Evolutionary conservation across 1,140 invertebrate genomes (phyloP), one percentile per base, ranked within the genome.

Genomic region (Papilio helenus): DNA sequence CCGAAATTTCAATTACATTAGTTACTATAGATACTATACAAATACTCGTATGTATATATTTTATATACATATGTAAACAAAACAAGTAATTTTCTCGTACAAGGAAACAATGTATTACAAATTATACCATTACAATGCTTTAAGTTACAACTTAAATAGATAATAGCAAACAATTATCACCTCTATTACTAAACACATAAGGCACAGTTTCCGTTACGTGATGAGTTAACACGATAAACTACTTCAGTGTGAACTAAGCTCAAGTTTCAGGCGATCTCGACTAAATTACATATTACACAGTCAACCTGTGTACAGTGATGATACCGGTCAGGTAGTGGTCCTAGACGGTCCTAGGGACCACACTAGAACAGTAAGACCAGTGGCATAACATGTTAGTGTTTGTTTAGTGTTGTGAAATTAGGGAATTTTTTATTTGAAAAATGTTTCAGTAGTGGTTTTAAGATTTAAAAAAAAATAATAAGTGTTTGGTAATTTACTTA

Each of bases 181-280:
- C 20, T 68, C 26, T 68, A 68, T 68, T 34, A 0, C 4, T 16
- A 29, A 18, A 29, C 0, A 7, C 26, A 34, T 68, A 68, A 68
- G 26, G 26, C 61, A 29, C 14, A 68, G 23, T 68, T 68, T 34
- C 14, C 23, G 3, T 29, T 68, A 34, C 34, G 7, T 39, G 16
- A 68, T 68, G 14, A 29, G 61, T 14, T 10, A 68, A 68, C 14
- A 29, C 10, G 58, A 23, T 12, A 68, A 68, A 68, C 26, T 2
- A 1, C 23, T 68, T 16, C 61, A 68, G 61, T 68, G 61, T 68
- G 26, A 68, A 68, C 26, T 29, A 68, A 3, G 3, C 61, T 68
- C 61, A 68, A 29, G 61, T 68, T 68, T 68, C 61, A 68, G 61
- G 61, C 61, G 61, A 29, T 68, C 61, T 68, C 61, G 61, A 68